Evolutionary conservation across 1,140 invertebrate genomes (phyloP).

Genomic region (Homalodisca vitripennis): DNA sequence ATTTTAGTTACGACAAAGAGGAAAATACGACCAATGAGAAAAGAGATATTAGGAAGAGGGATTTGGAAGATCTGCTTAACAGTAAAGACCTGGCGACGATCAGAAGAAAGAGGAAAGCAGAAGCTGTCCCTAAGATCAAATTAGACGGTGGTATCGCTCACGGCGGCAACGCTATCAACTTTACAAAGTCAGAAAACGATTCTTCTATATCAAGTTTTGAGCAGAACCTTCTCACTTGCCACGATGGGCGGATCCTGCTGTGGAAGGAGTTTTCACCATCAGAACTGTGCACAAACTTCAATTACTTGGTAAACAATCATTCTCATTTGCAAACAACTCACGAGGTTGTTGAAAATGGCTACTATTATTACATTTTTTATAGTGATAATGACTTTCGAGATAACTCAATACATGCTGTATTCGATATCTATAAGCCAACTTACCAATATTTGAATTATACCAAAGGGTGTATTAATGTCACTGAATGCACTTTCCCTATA

Average conservation of each 20-base stretch:
- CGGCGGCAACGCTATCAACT: constrained; percentile 67
- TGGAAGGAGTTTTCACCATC: constrained; percentile 66
- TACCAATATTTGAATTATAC: constrained; percentile 73
- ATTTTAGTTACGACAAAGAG: not conserved
- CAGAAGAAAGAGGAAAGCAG: constrained; percentile 26
- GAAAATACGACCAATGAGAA: constrained; percentile 10
- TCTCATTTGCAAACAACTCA: constrained; percentile 61
- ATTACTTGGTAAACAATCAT: constrained; percentile 59
- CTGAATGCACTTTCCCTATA: constrained; percentile 69
- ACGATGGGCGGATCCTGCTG: constrained; percentile 67
- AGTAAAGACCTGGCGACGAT: not conserved
- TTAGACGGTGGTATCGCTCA: constrained; percentile 71
- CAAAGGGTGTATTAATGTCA: constrained; percentile 70
- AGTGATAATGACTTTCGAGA: constrained; percentile 75
- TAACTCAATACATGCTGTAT: constrained; percentile 78
- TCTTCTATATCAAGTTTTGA: constrained; percentile 75
- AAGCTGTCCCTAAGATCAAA: constrained; percentile 53
- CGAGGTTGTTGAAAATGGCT: constrained; percentile 68
- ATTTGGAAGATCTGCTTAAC: constrained; percentile 18
- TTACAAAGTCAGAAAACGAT: constrained; percentile 53
- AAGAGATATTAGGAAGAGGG: not conserved
- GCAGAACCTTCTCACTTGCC: constrained; percentile 68
- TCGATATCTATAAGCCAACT: constrained; percentile 80
- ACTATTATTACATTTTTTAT: constrained; percentile 86
- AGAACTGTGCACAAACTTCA: constrained; percentile 61